These are phyloP conservation scores for Drosophila nikananu DNA, from an alignment of 1,140 invertebrate genomes.

Conservation along the genomic window DNA sequence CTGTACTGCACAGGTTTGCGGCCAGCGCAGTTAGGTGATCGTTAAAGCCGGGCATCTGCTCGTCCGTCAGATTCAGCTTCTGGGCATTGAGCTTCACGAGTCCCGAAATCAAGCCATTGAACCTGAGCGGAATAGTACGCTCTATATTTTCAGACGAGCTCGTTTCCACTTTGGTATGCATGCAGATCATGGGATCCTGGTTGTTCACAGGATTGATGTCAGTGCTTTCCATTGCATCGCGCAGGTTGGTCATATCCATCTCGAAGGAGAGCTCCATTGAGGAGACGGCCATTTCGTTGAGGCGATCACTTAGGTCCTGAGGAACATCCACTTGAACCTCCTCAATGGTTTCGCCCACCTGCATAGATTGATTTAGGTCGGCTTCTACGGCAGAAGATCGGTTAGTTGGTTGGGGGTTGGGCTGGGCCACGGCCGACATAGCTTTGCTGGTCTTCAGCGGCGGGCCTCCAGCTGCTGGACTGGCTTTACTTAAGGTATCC, in stretches of 20 bases:
- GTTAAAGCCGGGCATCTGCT: conserved; percentile 55
- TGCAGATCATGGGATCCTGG: conserved; percentile 40
- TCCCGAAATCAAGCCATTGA: conserved; percentile 69
- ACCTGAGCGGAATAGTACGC: conserved; percentile 48
- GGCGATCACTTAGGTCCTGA: conserved; percentile 31
- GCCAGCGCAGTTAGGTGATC: conserved; percentile 70
- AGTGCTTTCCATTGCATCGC: conserved; percentile 36
- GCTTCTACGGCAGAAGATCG: neutral
- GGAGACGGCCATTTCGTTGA: conserved; percentile 67
- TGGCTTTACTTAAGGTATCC: neutral
- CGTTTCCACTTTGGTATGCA: conserved; percentile 63
- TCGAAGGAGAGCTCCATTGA: conserved; percentile 78
- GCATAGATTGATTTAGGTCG: neutral
- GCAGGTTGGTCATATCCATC: conserved; percentile 77
- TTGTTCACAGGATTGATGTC: neutral
- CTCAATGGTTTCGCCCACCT: neutral
- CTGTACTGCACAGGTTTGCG: conserved; percentile 73
- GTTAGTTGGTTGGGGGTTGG: neutral
- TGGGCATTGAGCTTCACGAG: conserved; percentile 64
- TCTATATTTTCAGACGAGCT: neutral
- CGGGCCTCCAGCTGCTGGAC: neutral
- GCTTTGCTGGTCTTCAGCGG: conserved; percentile 5
- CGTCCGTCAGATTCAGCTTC: conserved; percentile 49
- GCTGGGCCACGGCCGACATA: conserved; percentile 17
- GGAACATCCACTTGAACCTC: conserved; percentile 61